phyloP scores from a whole-genome alignment of 2,888 invertebrate species.

The Amiota communis region DNA sequence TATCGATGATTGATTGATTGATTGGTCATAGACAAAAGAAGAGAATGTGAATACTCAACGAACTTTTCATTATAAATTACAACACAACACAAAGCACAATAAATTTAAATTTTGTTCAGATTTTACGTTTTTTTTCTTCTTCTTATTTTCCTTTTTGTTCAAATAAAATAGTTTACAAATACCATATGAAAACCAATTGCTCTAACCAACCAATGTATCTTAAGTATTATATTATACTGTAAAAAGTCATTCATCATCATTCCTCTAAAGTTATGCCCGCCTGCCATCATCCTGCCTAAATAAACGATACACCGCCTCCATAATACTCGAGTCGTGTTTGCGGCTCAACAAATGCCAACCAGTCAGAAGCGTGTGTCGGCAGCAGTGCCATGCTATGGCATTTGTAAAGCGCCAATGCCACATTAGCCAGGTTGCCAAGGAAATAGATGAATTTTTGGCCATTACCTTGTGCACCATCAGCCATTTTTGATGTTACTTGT shows the following conservation, averaged over 20 bases:
- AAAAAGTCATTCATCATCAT: no score
- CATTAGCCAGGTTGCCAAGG: slow-evolving; percentile 93
- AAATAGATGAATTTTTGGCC: slow-evolving; percentile 95
- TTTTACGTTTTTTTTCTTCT: slow-evolving; percentile 3
- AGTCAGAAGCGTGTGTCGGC: slow-evolving; percentile 97
- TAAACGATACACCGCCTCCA: slow-evolving; percentile 84
- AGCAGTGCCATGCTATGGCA: slow-evolving; percentile 98
- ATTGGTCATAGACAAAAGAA: no score
- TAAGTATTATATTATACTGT: no score
- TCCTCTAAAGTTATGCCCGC: no score
- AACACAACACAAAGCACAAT: background rate
- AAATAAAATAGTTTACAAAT: slow-evolving; percentile 28
- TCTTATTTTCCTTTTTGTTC: background rate
- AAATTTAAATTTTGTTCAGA: background rate
- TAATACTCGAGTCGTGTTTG: slow-evolving; percentile 88
- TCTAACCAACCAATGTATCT: background rate
- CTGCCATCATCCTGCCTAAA: slow-evolving; percentile 58
- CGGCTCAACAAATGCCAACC: slow-evolving; percentile 97
- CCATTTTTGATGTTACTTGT: slow-evolving; percentile 92
- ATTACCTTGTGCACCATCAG: slow-evolving; percentile 91
- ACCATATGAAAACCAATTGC: slow-evolving; percentile 7
- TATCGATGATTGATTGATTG: slow-evolving; percentile 57
- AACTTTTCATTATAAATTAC: background rate
- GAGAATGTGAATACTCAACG: background rate
- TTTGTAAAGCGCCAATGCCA: slow-evolving; percentile 94